Conservation (phyloP, 2,797 vertebrate species). For the Smutsia temminckii region DNA sequence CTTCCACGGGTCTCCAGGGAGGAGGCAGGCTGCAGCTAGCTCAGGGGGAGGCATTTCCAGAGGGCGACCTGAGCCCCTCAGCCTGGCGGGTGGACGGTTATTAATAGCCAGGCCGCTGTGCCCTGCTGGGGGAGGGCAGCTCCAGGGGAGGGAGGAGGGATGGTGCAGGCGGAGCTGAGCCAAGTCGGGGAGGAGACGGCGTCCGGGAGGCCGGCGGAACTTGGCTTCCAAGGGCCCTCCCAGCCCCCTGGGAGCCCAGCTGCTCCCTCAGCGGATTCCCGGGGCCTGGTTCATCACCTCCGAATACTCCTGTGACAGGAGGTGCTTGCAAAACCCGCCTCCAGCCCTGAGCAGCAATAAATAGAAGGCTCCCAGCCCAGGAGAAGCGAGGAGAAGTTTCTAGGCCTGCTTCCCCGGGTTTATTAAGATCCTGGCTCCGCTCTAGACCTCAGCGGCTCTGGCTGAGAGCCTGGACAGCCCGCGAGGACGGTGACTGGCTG, state of each 20-base stretch:
- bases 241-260: slow-evolving; percentile 76
- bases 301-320: slow-evolving; percentile 86
- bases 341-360: slow-evolving; percentile 80
- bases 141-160: not conserved
- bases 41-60: slow-evolving; percentile 58
- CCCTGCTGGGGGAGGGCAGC: not conserved
- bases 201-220: slow-evolving; percentile 13
- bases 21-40: not conserved
- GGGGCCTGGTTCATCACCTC: slow-evolving; percentile 85
- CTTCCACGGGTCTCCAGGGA: not conserved
- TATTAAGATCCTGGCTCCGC: slow-evolving; percentile 77
- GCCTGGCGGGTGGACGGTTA: slow-evolving; percentile 54
- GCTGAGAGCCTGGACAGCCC: slow-evolving; percentile 53
- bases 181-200: not conserved
- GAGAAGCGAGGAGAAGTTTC: slow-evolving; percentile 87
- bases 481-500: slow-evolving; percentile 4
- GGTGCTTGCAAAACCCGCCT: slow-evolving; percentile 79
- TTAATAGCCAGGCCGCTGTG: slow-evolving; percentile 63
- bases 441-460: slow-evolving; percentile 14
- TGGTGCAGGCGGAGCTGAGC: slow-evolving; percentile 42
- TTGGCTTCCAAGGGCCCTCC: slow-evolving; percentile 50
- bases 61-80: slow-evolving; percentile 59
- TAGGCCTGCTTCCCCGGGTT: slow-evolving; percentile 77
- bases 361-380: slow-evolving; percentile 79
- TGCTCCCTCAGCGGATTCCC: slow-evolving; percentile 84